A percentile compares a stretch with the other conserved stretches of the same genome.
Evolutionary conservation across 2,888 invertebrate genomes (phyloP).

Genomic region (Rhabditoides inermis): DNA sequence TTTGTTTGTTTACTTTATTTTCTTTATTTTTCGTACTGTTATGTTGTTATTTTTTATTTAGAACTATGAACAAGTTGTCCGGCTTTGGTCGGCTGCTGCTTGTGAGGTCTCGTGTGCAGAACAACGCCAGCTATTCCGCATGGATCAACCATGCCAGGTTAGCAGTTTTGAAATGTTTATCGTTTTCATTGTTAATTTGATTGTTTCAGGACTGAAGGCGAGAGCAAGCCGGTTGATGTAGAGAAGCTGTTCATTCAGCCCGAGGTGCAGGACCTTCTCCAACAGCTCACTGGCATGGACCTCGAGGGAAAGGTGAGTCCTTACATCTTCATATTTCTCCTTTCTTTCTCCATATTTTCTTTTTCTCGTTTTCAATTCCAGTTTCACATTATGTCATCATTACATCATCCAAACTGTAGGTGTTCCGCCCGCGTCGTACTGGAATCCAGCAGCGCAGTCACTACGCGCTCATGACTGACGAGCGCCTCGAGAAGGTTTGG

Average conservation of each 20-base stretch:
- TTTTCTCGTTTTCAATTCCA: slow-evolving; percentile 2
- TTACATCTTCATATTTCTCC: no score
- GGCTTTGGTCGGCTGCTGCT: no score
- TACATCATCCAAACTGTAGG: no score
- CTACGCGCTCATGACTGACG: slow-evolving; percentile 51
- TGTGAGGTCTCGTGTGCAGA: no score
- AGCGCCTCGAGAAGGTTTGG: slow-evolving; percentile 38
- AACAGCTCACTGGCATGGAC: slow-evolving; percentile 41
- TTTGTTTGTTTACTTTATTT: no score
- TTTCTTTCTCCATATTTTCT: background rate
- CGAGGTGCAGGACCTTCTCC: slow-evolving; percentile 36
- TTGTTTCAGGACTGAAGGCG: slow-evolving; percentile 13
- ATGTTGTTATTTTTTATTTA: no score
- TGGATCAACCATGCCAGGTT: slow-evolving; percentile 23
- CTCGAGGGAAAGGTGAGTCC: slow-evolving; percentile 32
- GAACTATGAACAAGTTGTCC: no score
- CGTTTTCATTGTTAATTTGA: background rate
- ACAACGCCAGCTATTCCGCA: slow-evolving; percentile 17
- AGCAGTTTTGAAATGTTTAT: background rate
- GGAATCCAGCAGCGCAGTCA: slow-evolving; percentile 39
- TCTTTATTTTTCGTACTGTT: no score
- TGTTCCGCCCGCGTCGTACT: slow-evolving; percentile 37
- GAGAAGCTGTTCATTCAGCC: slow-evolving; percentile 38
- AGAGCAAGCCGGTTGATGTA: slow-evolving; percentile 21
- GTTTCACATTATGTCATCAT: no score